Conservation (phyloP, 1,140 invertebrate genomes). For the Drosophila obscura region DNA sequence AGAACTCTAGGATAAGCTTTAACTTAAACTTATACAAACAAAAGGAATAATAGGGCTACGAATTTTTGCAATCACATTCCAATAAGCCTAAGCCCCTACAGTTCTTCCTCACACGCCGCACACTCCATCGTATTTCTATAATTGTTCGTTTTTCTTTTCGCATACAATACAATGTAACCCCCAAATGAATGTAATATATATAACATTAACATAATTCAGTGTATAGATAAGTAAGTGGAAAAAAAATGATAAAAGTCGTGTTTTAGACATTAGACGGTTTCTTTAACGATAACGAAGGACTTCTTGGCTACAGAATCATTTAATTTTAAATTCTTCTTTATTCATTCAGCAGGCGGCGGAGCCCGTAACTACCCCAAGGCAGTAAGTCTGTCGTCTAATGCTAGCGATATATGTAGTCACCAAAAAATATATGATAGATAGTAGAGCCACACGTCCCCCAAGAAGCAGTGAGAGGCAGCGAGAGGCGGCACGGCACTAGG, state of each 20-base stretch:
- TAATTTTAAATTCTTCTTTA: slow-evolving; percentile 21
- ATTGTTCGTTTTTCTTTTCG: slow-evolving; percentile 28
- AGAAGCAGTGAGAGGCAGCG: too few relatives aligned
- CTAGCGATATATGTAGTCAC: slow-evolving; percentile 24
- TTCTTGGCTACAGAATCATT: slow-evolving; percentile 34
- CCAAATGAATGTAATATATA: slow-evolving; percentile 32
- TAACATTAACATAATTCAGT: slow-evolving; percentile 14
- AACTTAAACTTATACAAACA: slow-evolving; percentile 9
- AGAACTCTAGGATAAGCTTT: slow-evolving; percentile 33
- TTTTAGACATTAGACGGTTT: slow-evolving; percentile 56
- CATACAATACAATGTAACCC: slow-evolving; percentile 1
- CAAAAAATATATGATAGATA: slow-evolving; percentile 25
- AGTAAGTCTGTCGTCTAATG: slow-evolving; percentile 35
- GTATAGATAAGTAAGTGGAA: slow-evolving; percentile 13
- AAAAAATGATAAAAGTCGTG: slow-evolving; percentile 9
- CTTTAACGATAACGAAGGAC: slow-evolving; percentile 52
- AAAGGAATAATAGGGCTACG: slow-evolving; percentile 8
- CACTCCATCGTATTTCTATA: slow-evolving; percentile 3
- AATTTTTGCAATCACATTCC: slow-evolving; percentile 21
- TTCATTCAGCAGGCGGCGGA: too few relatives aligned
- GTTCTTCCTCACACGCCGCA: slow-evolving; percentile 8
- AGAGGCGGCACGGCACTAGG: too few relatives aligned
- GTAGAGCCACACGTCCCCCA: background rate
- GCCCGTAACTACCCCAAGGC: too few relatives aligned
- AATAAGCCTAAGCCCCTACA: background rate